Percentiles rank a stretch among this genome's conserved stretches.
Evolutionary conservation across 2,797 vertebrate species (phyloP).

Genomic region (Myotis daubentonii): DNA sequence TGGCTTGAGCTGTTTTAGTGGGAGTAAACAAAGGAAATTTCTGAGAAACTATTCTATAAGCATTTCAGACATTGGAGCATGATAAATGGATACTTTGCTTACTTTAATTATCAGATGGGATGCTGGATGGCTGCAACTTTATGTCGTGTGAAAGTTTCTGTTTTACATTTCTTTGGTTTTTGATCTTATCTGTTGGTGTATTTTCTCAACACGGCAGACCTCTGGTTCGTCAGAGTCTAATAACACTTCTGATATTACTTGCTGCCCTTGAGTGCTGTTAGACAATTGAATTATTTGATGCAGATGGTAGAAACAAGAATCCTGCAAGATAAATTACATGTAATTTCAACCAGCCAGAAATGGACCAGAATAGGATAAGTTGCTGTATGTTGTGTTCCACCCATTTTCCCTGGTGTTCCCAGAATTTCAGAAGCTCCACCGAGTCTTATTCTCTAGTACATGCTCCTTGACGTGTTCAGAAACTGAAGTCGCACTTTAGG

Average conservation of each 20-base stretch:
- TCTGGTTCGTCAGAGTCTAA: slow-evolving; percentile 8
- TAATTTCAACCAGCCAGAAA: not conserved
- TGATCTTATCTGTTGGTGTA: slow-evolving; percentile 10
- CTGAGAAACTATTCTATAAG: slow-evolving; percentile 48
- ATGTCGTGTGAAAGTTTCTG: slow-evolving; percentile 5
- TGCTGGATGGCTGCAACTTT: slow-evolving; percentile 12
- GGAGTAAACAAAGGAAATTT: slow-evolving; percentile 46
- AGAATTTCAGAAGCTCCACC: not conserved
- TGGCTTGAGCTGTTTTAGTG: slow-evolving; percentile 59
- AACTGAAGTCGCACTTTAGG: not conserved
- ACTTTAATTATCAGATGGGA: slow-evolving; percentile 64
- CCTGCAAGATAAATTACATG: not conserved
- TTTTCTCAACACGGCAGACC: not conserved
- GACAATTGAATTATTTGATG: slow-evolving; percentile 38
- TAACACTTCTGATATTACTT: not conserved
- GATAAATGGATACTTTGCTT: slow-evolving; percentile 62
- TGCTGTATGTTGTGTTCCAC: not conserved
- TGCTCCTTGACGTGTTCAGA: not conserved
- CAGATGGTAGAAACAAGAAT: slow-evolving; percentile 27
- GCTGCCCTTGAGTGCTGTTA: slow-evolving; percentile 11
- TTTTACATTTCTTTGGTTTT: slow-evolving; percentile 57
- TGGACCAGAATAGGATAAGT: not conserved
- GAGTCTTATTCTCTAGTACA: not conserved
- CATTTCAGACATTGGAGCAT: slow-evolving; percentile 55
- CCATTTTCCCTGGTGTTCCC: not conserved